Evolutionary conservation across 2,888 invertebrate species (phyloP).

Genomic region (Idaea dimidiata): DNA sequence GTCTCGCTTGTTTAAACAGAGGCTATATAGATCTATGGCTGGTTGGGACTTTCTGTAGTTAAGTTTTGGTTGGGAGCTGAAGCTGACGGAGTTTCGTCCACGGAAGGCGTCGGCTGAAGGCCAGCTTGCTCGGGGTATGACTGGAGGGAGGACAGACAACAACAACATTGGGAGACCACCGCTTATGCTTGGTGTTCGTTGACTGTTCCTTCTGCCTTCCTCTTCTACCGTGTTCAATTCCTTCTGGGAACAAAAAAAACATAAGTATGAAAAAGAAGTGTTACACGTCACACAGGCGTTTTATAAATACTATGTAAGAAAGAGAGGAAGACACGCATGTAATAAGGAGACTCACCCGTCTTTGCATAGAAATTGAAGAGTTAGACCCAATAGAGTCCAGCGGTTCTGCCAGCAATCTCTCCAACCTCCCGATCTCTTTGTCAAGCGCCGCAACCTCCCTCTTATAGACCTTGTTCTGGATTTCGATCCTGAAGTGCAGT

Average conservation of each 20-base stretch:
- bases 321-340: too few relatives aligned
- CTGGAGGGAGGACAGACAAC: slow-evolving; percentile 87
- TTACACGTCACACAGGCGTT: too few relatives aligned
- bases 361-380: slow-evolving; percentile 67
- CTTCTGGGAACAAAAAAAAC: slow-evolving; percentile 44
- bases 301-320: too few relatives aligned
- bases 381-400: slow-evolving; percentile 71
- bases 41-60: slow-evolving; percentile 80
- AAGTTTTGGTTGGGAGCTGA: slow-evolving; percentile 84
- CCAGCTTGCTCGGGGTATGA: slow-evolving; percentile 89
- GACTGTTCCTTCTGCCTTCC: slow-evolving; percentile 49
- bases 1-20: slow-evolving; percentile 79
- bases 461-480: slow-evolving; percentile 94
- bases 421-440: slow-evolving; percentile 87
- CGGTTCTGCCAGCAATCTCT: slow-evolving; percentile 84
- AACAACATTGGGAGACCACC: slow-evolving; percentile 86
- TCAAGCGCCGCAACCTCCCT: slow-evolving; percentile 90
- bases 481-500: slow-evolving; percentile 91
- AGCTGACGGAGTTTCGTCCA: slow-evolving; percentile 82
- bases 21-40: slow-evolving; percentile 80
- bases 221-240: slow-evolving; percentile 73
- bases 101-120: slow-evolving; percentile 85
- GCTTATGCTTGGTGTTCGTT: slow-evolving; percentile 83
- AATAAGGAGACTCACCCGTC: slow-evolving; percentile 43
- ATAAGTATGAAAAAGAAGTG: neutral